These are phyloP conservation scores for Chionoecetes opilio DNA, from an alignment of 1,140 invertebrate genomes.

Conservation along the genomic window DNA sequence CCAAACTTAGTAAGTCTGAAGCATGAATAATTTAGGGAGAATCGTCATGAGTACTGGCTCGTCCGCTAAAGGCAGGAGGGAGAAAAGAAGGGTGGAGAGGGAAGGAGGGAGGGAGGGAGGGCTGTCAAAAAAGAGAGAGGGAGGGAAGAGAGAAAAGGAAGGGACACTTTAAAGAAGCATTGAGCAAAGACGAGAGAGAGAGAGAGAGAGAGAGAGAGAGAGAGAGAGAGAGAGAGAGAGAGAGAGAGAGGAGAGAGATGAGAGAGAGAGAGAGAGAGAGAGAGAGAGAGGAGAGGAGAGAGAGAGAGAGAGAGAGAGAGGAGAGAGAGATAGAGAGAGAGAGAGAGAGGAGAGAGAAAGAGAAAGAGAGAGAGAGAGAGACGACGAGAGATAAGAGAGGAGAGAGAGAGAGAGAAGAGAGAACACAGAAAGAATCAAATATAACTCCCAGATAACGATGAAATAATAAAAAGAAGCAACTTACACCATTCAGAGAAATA, in stretches of 20 bases:
- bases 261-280: slow-evolving; percentile 15
- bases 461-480: too few species aligned
- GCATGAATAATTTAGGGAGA: slow-evolving; percentile 21
- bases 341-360: not conserved
- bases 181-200: not conserved
- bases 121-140: not conserved
- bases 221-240: slow-evolving; percentile 7
- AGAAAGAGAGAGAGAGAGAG: not conserved
- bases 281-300: not conserved
- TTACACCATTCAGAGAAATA: too few species aligned
- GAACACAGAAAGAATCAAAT: not conserved
- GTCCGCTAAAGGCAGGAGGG: slow-evolving; percentile 36
- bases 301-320: not conserved
- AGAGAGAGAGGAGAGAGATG: slow-evolving; percentile 20
- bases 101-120: not conserved
- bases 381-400: too few species aligned
- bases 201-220: not conserved
- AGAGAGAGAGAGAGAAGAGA: not conserved
- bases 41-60: not conserved
- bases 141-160: not conserved
- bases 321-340: not conserved
- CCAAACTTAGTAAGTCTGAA: slow-evolving; percentile 29
- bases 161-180: not conserved
- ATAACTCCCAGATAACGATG: too few species aligned
- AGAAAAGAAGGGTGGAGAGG: not conserved